Percentiles rank a stretch among this genome's conserved stretches.
phyloP scores from a whole-genome alignment of 2,888 invertebrate species.

The Drosophila peninsularis region DNA sequence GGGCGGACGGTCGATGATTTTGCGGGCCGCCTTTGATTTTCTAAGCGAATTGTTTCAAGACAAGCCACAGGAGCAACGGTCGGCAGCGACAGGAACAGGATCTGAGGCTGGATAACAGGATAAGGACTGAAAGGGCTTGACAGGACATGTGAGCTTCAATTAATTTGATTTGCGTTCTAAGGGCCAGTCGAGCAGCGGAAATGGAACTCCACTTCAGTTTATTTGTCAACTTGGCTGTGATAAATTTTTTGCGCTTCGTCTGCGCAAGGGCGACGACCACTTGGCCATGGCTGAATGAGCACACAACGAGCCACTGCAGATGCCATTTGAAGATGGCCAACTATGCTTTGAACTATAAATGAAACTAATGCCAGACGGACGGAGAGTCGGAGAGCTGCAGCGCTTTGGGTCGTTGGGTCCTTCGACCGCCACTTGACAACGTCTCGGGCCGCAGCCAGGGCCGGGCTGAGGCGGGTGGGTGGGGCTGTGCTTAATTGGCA shows the following conservation, averaged over 20 bases:
- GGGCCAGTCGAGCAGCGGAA: conserved; percentile 55
- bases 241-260: conserved; percentile 75
- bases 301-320: conserved; percentile 46
- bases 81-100: not conserved
- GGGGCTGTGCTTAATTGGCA: conserved; percentile 57
- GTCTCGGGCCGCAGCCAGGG: not conserved
- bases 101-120: conserved; percentile 2
- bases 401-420: conserved; percentile 36
- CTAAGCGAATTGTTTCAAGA: conserved; percentile 83
- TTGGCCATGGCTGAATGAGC: conserved; percentile 65
- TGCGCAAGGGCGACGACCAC: conserved; percentile 57
- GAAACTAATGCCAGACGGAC: conserved; percentile 63
- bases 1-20: conserved; percentile 11
- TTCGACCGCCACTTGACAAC: too few species aligned
- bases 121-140: conserved; percentile 45
- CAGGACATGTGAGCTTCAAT: conserved; percentile 75
- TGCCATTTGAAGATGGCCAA: conserved; percentile 55
- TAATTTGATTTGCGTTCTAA: conserved; percentile 74
- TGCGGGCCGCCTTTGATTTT: conserved; percentile 82
- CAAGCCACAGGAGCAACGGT: conserved; percentile 76
- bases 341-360: conserved; percentile 76
- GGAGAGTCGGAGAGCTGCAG: not conserved
- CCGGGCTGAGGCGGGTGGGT: not conserved
- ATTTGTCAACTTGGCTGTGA: conserved; percentile 75
- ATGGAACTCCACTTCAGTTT: conserved; percentile 69